Evolutionary conservation across 1,140 invertebrate genomes (phyloP).

Genomic region (Triops cancriformis): DNA sequence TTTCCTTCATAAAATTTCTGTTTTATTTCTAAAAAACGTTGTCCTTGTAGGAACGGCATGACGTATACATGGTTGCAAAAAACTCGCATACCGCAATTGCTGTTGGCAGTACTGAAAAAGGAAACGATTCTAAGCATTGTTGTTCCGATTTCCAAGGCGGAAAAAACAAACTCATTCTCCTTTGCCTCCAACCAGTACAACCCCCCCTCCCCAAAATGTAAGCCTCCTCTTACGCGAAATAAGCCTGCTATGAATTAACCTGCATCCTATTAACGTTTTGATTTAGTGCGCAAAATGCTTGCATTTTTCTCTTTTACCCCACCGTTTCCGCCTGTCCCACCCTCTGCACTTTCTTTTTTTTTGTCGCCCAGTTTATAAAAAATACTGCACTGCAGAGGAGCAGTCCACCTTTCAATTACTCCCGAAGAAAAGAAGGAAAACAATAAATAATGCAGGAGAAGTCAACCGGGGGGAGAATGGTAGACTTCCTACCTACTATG

Average conservation of each 20-base stretch:
- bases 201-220: no score
- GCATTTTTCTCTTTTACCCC: not conserved
- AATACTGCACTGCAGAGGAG: not conserved
- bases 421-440: not conserved
- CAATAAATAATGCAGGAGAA: not conserved
- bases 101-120: not conserved
- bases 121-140: not conserved
- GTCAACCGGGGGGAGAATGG: not conserved
- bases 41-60: not conserved
- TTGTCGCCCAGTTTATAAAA: not conserved
- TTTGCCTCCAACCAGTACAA: not conserved
- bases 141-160: not conserved
- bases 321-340: not conserved
- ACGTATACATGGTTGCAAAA: conserved; percentile 7
- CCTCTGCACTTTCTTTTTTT: no score
- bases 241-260: not conserved
- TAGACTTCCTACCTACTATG: not conserved
- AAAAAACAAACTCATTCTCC: not conserved
- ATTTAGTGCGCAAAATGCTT: conserved; percentile 11
- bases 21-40: not conserved
- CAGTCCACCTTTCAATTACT: not conserved
- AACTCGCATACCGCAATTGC: not conserved
- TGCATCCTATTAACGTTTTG: not conserved
- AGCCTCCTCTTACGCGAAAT: no score
- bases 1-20: not conserved